Percentiles rank a stretch among this genome's conserved stretches.
Conservation (phyloP, 2,888 invertebrate genomes). For the Troglohyphantes excavatus region DNA sequence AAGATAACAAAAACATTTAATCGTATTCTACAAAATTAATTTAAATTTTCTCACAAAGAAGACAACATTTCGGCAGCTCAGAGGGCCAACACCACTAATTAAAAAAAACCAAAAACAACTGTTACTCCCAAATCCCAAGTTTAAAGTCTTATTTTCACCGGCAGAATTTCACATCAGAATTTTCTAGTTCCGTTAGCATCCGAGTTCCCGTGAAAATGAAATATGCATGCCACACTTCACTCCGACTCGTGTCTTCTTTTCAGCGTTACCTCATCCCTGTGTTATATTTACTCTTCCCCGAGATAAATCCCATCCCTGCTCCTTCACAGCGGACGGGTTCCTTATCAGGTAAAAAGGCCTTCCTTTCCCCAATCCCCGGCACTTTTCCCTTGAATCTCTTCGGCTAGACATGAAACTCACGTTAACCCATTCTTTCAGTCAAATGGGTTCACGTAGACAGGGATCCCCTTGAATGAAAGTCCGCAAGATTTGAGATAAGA, state of each 20-base stretch:
- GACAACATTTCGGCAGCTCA: no score
- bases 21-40: no score
- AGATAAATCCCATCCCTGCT: background rate
- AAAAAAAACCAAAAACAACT: background rate
- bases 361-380: conserved; percentile 10
- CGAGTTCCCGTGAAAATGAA: background rate
- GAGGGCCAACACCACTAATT: no score
- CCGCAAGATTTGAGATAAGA: conserved; percentile 63
- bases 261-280: background rate
- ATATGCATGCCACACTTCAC: background rate
- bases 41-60: no score
- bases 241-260: background rate
- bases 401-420: conserved; percentile 58
- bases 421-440: conserved; percentile 72
- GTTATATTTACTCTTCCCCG: background rate
- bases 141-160: background rate
- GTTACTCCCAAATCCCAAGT: background rate
- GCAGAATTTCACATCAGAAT: background rate
- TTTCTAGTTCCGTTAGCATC: conserved; percentile 4
- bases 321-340: background rate
- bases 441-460: conserved; percentile 68
- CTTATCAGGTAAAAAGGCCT: conserved; percentile 32
- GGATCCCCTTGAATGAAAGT: conserved; percentile 51
- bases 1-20: no score
- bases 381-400: conserved; percentile 25